Evolutionary conservation across 2,888 invertebrate species (phyloP), one percentile per base, ranked within the genome.

Genomic region (Chrysolina haemoptera): DNA sequence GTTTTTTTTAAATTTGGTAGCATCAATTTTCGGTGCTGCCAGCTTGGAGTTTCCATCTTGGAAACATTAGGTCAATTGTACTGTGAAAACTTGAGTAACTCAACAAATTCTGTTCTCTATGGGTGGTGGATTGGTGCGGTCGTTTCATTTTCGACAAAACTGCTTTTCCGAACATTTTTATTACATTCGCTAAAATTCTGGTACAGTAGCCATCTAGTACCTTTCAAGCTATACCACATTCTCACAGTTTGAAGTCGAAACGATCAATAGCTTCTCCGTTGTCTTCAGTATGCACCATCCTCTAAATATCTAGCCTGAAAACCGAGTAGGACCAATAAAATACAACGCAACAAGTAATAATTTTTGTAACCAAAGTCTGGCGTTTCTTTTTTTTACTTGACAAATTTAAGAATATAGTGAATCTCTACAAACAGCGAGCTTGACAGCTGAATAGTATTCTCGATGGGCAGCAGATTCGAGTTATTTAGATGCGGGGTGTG

Each of bases 311-410:
- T 50, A 48, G 27, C 41, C 22, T 65, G 53, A 74, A 67, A 73
- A 76, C 73, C 70, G 67, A 75, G 77, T 80, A 80, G 81, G 80
- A 81, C 81, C 80, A 82, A 81, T 72, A 74, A 69, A 76, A 79
- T 77, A 81, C 81, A 82, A 82, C 81, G 81, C 80, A 82, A 78
- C 74, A 77, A 74, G 75, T 70, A 70, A 75, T 46, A 74, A 67
- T 62, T 78, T 77, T 75, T 71, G 71, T 78, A 76, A 53, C 20
- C 53, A 20, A 18, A 76, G 22, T 76, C 70, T 76, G 76, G 67
- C 67, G 46, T 67, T 35, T 62, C 20, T 68, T 73, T 73, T 35
- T 73, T 73, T 73, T 73, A 69, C 50, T 68, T 70, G 68, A 68
- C 70, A 71, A 73, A 74, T 62, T 69, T 40, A 50, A 67, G 62